Evolutionary conservation across 1,140 invertebrate genomes (phyloP), one percentile per base, ranked within the genome.

Genomic region (Hirudo medicinalis): DNA sequence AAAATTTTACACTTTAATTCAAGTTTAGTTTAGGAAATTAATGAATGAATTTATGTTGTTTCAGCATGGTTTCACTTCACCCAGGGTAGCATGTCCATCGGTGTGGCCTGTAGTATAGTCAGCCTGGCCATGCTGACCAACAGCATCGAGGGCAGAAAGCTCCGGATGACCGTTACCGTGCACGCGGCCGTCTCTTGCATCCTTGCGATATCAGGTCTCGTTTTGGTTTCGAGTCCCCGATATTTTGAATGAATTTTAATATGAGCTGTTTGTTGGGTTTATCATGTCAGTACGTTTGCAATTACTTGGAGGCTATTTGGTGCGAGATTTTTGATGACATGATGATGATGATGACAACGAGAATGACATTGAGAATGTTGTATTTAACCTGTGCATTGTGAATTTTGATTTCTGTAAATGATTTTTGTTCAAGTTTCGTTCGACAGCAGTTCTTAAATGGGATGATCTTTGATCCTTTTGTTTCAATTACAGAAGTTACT

Each of bases 41-140:
- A 40, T 40, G 40, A 6, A 6, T 40, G 11, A 40, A 15, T 17
- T 49, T 15, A 15, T 49, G 4, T 17, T 49, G 11, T 49, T 15
- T 17, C 63, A 72, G 71, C 71, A 17, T 72, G 71, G 71, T 67
- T 40, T 17, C 63, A 66, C 29, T 19, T 72, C 20, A 54, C 54
- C 25, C 71, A 72, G 40, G 71, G 71, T 22, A 72, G 43, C 25
- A 43, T 72, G 20, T 67, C 29, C 66, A 72, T 72, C 6, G 71
- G 71, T 25, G 71, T 72, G 17, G 71, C 71, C n/a, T 67, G 54
- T 25, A 72, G 71, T 36, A 68, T 72, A 4, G 40, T 72, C 60
- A 57, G 71, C 9, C 63, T 72, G 0, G 71, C 32, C n/a, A 67
- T 72, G 19, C 22, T 72, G 15, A 72, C 71, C 20, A 66, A 72